These are phyloP conservation scores for Phania funesta DNA, from an alignment of 2,888 invertebrate species.

Conservation along the genomic window DNA sequence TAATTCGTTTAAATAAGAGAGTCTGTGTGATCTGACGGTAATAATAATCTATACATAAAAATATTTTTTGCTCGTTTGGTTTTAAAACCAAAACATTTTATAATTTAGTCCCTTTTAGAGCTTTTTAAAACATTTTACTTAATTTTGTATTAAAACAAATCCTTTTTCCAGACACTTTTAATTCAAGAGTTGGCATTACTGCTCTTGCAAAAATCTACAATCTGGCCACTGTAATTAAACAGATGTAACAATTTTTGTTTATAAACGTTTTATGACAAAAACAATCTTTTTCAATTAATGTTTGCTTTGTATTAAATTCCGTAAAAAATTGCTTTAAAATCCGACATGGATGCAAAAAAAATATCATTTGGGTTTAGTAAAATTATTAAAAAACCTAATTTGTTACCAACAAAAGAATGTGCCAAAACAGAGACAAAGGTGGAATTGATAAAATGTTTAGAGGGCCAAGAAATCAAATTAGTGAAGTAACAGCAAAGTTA, in stretches of 20 bases:
- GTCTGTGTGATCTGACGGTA: no score
- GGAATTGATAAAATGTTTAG: constrained; percentile 89
- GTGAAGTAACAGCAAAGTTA: constrained; percentile 82
- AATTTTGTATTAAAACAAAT: no score
- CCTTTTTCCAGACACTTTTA: no score
- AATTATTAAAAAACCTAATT: constrained; percentile 82
- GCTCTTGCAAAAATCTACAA: constrained; percentile 34
- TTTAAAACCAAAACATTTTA: no score
- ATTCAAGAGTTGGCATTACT: no score
- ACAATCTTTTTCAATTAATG: background rate
- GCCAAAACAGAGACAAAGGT: constrained; percentile 81
- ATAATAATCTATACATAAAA: no score
- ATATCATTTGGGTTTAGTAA: constrained; percentile 91
- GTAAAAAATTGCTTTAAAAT: background rate
- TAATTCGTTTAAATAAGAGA: no score
- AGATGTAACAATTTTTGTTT: constrained; percentile 48
- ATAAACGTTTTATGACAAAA: background rate
- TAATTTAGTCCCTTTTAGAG: no score
- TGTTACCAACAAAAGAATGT: constrained; percentile 75
- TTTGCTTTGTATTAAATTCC: no score
- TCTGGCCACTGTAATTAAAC: no score
- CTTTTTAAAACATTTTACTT: no score
- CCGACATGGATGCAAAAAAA: constrained; percentile 85
- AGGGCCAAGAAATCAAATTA: constrained; percentile 88
- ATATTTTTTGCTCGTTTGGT: no score